A percentile compares a stretch with the other conserved stretches of the same genome.
Conservation (phyloP, 1,140 invertebrate species). For the Mycetomoellerius zeteki region DNA sequence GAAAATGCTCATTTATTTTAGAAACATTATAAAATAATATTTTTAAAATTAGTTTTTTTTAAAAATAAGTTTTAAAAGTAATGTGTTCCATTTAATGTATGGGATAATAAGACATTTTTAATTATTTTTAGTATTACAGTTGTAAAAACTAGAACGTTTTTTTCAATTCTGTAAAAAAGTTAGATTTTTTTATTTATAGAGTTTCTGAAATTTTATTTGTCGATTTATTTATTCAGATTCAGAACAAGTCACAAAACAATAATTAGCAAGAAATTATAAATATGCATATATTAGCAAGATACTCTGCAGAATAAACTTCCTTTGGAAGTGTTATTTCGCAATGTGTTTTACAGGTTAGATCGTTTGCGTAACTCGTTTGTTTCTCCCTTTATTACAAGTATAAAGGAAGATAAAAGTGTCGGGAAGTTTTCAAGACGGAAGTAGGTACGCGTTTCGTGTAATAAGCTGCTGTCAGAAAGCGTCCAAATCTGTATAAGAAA, state of each 20-base stretch:
- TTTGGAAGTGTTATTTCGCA: neutral
- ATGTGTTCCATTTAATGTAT: too few species aligned
- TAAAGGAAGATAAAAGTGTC: neutral
- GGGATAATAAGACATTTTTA: too few species aligned
- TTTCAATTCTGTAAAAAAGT: too few species aligned
- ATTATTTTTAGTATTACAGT: too few species aligned
- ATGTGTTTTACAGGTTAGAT: neutral
- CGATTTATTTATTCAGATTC: neutral
- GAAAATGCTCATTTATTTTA: too few species aligned
- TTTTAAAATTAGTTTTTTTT: too few species aligned
- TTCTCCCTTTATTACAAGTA: neutral
- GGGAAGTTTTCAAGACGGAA: constrained; percentile 10
- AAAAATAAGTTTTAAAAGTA: too few species aligned
- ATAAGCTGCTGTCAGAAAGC: constrained; percentile 18
- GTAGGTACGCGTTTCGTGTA: constrained; percentile 34
- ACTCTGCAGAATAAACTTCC: neutral
- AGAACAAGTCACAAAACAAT: neutral
- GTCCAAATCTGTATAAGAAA: constrained; percentile 20
- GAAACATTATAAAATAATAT: too few species aligned
- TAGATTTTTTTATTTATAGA: too few species aligned
- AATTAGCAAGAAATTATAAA: neutral
- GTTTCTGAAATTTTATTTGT: too few species aligned
- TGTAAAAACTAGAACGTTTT: too few species aligned
- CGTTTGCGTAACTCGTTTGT: neutral
- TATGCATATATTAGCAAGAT: neutral